Conservation (phyloP, 2,113 vertebrate genomes). For the Hylia prasina region DNA sequence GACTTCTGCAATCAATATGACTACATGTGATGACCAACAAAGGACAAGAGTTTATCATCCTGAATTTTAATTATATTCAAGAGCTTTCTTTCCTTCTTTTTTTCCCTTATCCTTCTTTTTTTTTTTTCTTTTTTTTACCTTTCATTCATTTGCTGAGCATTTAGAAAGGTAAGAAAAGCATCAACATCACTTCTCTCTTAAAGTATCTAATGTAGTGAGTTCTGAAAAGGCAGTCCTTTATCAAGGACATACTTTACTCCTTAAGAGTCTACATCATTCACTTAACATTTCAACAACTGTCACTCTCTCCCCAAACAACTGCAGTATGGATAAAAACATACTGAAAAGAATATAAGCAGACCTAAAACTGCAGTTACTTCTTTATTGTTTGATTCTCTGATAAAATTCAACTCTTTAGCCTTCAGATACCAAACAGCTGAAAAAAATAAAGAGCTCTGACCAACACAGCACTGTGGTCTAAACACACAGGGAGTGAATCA, state of each 20-base stretch:
- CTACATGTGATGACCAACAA: constrained; percentile 41
- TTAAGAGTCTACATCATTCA: background rate
- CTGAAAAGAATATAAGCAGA: background rate
- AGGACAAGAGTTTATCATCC: constrained; percentile 9
- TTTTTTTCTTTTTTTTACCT: background rate
- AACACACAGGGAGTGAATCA: background rate
- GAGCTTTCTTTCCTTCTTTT: background rate
- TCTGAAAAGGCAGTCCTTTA: background rate
- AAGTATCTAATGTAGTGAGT: background rate
- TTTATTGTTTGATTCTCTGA: background rate
- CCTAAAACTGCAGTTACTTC: background rate
- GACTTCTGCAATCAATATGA: constrained; percentile 41
- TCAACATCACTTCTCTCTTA: background rate
- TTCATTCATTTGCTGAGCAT: constrained; percentile 34
- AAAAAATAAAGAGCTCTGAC: background rate
- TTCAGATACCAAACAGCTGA: background rate
- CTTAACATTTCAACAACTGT: background rate
- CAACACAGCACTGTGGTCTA: background rate
- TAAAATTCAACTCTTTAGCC: background rate
- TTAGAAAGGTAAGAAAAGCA: background rate
- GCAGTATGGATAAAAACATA: background rate
- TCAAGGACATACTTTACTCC: background rate
- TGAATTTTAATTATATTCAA: constrained; percentile 28
- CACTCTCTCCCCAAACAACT: background rate
- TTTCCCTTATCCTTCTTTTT: background rate